Evolutionary conservation across 2,113 vertebrate species (phyloP).

Genomic region (Tor tambroides): DNA sequence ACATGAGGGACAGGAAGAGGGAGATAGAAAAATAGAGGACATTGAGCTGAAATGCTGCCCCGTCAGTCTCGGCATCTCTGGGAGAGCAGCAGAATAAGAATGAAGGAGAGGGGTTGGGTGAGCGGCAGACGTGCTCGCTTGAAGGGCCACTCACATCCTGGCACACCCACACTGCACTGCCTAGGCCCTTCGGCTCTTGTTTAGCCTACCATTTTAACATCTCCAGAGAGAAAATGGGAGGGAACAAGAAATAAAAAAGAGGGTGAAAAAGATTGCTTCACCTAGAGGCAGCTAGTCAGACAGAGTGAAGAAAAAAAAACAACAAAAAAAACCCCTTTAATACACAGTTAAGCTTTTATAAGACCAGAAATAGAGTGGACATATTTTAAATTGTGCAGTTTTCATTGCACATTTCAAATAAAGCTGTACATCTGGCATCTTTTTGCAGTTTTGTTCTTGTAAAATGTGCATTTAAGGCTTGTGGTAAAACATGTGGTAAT

Average conservation of each 20-base stretch:
- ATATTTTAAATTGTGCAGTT: neutral
- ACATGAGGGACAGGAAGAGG: neutral
- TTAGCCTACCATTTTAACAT: slow-evolving; percentile 45
- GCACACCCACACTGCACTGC: slow-evolving; percentile 28
- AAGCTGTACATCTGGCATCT: neutral
- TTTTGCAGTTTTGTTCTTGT: neutral
- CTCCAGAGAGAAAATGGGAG: slow-evolving; percentile 17
- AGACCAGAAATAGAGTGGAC: neutral
- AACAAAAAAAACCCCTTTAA: too few relatives aligned
- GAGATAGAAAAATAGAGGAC: slow-evolving; percentile 7
- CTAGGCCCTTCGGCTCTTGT: slow-evolving; percentile 18
- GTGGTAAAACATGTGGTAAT: too few relatives aligned
- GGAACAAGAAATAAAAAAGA: neutral
- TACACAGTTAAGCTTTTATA: neutral
- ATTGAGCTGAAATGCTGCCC: slow-evolving; percentile 22
- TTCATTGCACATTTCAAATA: neutral
- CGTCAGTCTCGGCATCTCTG: slow-evolving; percentile 15
- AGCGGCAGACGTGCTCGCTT: neutral
- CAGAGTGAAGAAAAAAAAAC: neutral
- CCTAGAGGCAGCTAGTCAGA: neutral
- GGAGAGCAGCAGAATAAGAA: slow-evolving; percentile 41
- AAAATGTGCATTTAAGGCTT: neutral
- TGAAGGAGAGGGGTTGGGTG: slow-evolving; percentile 19
- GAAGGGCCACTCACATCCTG: slow-evolving; percentile 17
- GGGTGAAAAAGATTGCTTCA: neutral